These are phyloP conservation scores for Sebastes minor DNA, from an alignment of 2,797 vertebrate genomes.

Conservation along the genomic window DNA sequence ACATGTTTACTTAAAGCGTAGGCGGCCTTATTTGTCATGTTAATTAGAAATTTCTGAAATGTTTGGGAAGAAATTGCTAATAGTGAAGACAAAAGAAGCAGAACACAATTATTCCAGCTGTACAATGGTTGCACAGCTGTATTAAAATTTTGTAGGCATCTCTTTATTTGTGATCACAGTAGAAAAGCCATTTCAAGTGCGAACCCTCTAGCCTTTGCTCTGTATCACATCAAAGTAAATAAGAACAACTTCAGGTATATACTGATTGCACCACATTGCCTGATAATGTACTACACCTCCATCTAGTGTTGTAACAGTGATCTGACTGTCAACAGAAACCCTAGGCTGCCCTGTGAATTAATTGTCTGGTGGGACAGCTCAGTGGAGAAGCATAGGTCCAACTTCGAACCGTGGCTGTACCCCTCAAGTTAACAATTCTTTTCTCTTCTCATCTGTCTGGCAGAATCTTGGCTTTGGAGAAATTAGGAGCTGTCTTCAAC, in stretches of 20 bases:
- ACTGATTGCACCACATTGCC: neutral
- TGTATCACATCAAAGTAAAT: neutral
- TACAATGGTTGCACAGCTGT: neutral
- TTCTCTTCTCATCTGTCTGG: neutral
- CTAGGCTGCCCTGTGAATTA: neutral
- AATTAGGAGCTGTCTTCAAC: constrained; percentile 98
- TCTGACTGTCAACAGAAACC: neutral
- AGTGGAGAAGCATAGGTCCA: neutral
- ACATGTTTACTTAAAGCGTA: neutral
- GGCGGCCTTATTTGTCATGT: neutral
- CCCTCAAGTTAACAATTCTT: neutral
- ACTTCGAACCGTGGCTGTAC: neutral
- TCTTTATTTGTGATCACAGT: neutral
- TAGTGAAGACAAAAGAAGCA: neutral
- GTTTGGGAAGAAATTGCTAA: neutral
- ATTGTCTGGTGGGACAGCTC: neutral
- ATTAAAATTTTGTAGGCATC: neutral
- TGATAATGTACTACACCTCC: neutral
- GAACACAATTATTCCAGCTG: neutral
- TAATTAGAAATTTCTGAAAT: neutral
- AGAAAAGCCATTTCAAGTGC: neutral
- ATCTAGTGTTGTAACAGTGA: neutral
- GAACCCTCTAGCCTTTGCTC: neutral
- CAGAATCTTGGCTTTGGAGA: constrained; percentile 98
- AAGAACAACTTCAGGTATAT: neutral